Conservation (phyloP, 2,797 vertebrate species). For the Bovichtus diacanthus region DNA sequence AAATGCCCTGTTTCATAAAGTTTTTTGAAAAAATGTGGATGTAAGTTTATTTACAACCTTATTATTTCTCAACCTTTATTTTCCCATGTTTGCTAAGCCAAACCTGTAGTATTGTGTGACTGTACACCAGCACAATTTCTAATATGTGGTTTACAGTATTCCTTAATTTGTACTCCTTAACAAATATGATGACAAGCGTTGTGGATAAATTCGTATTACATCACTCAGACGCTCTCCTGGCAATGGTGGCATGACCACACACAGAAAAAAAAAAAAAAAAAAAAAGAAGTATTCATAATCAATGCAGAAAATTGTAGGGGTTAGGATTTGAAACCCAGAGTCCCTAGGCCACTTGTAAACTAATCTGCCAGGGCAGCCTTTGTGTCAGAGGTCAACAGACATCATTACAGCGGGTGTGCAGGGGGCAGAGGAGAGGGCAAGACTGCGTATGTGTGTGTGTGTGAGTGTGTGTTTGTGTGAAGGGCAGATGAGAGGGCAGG, state of each 20-base stretch:
- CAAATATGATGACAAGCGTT: neutral
- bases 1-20: neutral
- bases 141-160: neutral
- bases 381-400: constrained; percentile 86
- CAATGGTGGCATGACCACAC: constrained; percentile 43
- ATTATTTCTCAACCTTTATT: neutral
- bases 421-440: constrained; percentile 78
- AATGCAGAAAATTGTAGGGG: constrained; percentile 68
- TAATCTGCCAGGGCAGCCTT: constrained; percentile 81
- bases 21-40: neutral
- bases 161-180: neutral
- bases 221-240: neutral
- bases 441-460: constrained; percentile 54
- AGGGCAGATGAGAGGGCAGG: constrained; percentile 81
- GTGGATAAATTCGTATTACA: neutral
- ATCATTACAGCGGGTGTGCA: constrained; percentile 77
- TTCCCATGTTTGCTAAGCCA: too few relatives aligned
- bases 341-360: constrained; percentile 82
- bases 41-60: neutral
- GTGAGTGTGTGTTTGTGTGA: constrained; percentile 71
- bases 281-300: constrained; percentile 62
- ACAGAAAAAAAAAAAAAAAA: constrained; percentile 25
- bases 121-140: neutral
- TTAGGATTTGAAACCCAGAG: constrained; percentile 72
- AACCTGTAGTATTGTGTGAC: neutral